phyloP scores from a whole-genome alignment of 2,888 invertebrate genomes.

The Selenia dentaria region DNA sequence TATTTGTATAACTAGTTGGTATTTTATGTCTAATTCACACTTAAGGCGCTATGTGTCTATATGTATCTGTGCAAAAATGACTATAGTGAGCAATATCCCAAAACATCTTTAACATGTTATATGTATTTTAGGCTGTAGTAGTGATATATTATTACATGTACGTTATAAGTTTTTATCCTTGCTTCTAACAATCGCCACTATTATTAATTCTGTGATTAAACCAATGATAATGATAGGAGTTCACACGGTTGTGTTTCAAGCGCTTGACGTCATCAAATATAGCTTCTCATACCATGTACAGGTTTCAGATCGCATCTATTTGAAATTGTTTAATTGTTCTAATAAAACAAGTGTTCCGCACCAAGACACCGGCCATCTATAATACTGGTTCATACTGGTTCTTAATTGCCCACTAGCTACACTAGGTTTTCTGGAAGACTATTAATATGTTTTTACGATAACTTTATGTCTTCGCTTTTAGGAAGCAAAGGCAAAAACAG shows the following conservation, averaged over 20 bases:
- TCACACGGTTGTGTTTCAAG: not conserved
- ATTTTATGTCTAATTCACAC: no score
- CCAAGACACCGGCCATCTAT: constrained; percentile 15
- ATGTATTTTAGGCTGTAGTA: no score
- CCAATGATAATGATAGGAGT: no score
- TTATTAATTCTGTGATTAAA: no score
- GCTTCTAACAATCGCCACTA: no score
- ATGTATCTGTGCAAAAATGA: no score
- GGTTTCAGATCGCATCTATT: constrained; percentile 4
- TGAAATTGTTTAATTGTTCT: constrained; percentile 25
- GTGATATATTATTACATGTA: no score
- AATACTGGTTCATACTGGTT: constrained; percentile 46
- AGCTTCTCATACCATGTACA: constrained; percentile 1
- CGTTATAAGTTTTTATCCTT: no score
- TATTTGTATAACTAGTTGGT: no score
- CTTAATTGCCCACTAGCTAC: constrained; percentile 38
- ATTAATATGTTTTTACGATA: not conserved
- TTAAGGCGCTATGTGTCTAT: no score
- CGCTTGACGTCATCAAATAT: not conserved
- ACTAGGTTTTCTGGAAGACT: constrained; percentile 34
- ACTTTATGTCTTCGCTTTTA: not conserved
- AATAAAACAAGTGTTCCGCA: constrained; percentile 22
- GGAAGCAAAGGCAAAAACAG: not conserved
- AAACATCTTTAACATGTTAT: no score
- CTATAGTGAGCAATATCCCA: no score